A percentile compares a stretch with the other conserved stretches of the same genome.
Evolutionary conservation across 2,797 vertebrate species (phyloP).

Genomic region (Enteromius afrohamiltoni): DNA sequence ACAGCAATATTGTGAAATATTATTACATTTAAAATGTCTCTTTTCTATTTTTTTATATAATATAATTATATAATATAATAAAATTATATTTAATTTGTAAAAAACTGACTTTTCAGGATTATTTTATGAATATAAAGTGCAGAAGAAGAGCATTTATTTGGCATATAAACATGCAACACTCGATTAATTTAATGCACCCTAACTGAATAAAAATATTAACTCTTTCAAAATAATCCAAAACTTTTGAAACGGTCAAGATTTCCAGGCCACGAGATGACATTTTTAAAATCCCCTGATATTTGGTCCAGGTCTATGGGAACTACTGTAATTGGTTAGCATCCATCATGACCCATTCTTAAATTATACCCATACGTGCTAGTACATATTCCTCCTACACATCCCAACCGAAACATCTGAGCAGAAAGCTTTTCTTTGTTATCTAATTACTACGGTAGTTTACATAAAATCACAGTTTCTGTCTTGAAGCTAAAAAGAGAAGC

Average conservation of each 20-base stretch:
- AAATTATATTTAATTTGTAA: too few species aligned
- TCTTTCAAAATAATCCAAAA: neutral
- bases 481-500: slow-evolving; percentile 28
- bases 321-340: slow-evolving; percentile 5
- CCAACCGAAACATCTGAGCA: neutral
- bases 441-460: slow-evolving; percentile 31
- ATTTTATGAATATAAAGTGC: neutral
- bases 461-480: slow-evolving; percentile 34
- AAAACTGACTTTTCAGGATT: neutral
- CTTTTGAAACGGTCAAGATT: neutral
- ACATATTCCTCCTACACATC: slow-evolving; percentile 18
- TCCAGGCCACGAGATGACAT: neutral
- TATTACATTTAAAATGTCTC: neutral
- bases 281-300: neutral
- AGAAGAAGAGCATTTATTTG: neutral
- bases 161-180: neutral
- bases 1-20: neutral
- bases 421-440: slow-evolving; percentile 31
- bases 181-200: neutral
- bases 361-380: neutral
- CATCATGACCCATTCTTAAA: slow-evolving; percentile 17
- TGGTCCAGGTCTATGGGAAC: neutral
- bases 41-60: too few species aligned
- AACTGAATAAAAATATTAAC: neutral
- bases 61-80: too few species aligned